Evolutionary conservation across 2,888 invertebrate species (phyloP).

Genomic region (Luperina testacea): DNA sequence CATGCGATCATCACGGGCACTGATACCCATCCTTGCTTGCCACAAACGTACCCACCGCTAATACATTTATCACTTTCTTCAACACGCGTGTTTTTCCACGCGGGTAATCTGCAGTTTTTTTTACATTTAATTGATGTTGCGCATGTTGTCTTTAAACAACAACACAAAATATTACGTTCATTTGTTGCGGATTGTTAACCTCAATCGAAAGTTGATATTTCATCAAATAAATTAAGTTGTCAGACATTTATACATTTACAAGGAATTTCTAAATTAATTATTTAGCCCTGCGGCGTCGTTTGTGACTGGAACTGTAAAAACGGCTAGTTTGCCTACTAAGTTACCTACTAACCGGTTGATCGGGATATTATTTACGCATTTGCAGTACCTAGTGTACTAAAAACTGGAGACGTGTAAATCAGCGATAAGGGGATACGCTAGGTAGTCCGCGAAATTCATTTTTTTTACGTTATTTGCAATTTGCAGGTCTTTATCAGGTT

Average conservation of each 20-base stretch:
- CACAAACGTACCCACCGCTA: conserved; percentile 63
- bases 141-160: conserved; percentile 38
- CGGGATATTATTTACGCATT: not conserved
- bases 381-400: not conserved
- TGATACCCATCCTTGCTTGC: conserved; percentile 65
- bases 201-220: conserved; percentile 48
- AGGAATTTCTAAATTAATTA: not conserved
- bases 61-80: conserved; percentile 73
- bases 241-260: not conserved
- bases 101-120: conserved; percentile 53
- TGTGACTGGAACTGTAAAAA: conserved; percentile 1
- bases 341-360: conserved; percentile 3
- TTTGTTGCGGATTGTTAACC: conserved; percentile 44
- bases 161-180: conserved; percentile 20
- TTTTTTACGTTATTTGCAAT: not conserved
- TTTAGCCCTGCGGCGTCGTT: not conserved
- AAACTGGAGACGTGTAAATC: not conserved
- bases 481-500: not conserved
- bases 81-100: conserved; percentile 66
- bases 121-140: conserved; percentile 54
- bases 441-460: not conserved
- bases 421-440: not conserved
- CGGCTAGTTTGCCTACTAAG: not conserved
- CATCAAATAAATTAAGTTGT: conserved; percentile 11
- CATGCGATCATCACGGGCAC: conserved; percentile 70